Evolutionary conservation across 2,888 invertebrate genomes (phyloP).

Genomic region (Sphecodes monilicornis): DNA sequence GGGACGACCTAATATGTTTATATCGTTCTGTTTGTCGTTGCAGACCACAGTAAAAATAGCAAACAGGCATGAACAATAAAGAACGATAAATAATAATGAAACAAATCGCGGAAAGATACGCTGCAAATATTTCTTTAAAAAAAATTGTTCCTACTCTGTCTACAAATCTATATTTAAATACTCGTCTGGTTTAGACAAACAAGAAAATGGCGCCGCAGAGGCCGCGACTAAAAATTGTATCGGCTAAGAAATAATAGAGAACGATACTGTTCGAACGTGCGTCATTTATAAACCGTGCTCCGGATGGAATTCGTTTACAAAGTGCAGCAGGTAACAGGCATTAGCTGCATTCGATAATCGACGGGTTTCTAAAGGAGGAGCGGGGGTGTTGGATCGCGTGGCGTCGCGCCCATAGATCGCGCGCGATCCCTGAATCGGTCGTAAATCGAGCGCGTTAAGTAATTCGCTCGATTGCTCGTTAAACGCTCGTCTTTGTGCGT

Average conservation of each 20-base stretch:
- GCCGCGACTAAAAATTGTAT: background rate
- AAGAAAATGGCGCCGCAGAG: background rate
- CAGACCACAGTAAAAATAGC: too few species aligned
- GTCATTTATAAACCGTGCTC: background rate
- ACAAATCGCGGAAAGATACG: too few species aligned
- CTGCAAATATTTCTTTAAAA: too few species aligned
- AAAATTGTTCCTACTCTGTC: too few species aligned
- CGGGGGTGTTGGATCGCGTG: background rate
- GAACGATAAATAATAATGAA: too few species aligned
- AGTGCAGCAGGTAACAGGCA: background rate
- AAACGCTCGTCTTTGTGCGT: background rate
- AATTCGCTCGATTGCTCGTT: background rate
- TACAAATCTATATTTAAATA: background rate
- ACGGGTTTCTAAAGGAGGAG: background rate
- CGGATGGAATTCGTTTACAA: background rate
- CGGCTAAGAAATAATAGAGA: background rate
- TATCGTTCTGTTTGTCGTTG: too few species aligned
- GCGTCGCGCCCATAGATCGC: background rate
- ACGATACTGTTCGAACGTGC: background rate
- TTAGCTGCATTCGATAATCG: constrained; percentile 4
- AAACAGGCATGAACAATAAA: too few species aligned
- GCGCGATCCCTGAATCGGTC: background rate
- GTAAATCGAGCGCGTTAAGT: background rate
- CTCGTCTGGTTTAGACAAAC: background rate
- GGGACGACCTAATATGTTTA: too few species aligned